phyloP scores from a whole-genome alignment of 2,113 vertebrate genomes.

The Eulemur macaco region DNA sequence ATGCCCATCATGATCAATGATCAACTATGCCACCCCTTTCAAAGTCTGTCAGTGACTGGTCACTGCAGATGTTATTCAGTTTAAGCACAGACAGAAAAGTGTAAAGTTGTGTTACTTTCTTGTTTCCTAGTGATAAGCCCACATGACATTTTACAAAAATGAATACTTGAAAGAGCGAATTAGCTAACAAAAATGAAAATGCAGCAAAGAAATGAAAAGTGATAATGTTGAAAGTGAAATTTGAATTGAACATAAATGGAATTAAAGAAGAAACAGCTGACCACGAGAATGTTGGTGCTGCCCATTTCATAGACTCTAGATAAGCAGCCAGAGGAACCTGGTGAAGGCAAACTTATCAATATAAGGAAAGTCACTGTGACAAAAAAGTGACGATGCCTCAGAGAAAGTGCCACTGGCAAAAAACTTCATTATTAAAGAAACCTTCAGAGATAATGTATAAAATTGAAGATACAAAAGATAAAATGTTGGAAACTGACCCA shows the following conservation, averaged over 20 bases:
- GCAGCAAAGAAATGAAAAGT: neutral
- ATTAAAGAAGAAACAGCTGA: conserved; percentile 12
- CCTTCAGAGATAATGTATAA: neutral
- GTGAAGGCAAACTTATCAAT: neutral
- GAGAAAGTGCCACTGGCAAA: neutral
- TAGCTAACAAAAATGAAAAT: neutral
- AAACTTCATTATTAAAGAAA: neutral
- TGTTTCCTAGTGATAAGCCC: neutral
- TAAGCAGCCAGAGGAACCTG: neutral
- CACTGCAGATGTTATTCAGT: neutral
- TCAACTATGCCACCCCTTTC: neutral
- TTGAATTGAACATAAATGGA: neutral
- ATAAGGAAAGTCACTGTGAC: neutral
- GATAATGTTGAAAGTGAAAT: neutral
- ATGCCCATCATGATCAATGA: neutral
- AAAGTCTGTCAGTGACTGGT: neutral
- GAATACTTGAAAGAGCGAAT: neutral
- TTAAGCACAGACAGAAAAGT: neutral
- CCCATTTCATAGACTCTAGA: neutral
- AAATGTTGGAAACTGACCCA: neutral
- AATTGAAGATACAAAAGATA: neutral
- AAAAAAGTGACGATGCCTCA: neutral
- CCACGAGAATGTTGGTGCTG: neutral
- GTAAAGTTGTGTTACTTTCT: neutral
- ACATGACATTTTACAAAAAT: neutral